phyloP scores from a whole-genome alignment of 2,113 vertebrate genomes.

The Spea multiplicata region DNA sequence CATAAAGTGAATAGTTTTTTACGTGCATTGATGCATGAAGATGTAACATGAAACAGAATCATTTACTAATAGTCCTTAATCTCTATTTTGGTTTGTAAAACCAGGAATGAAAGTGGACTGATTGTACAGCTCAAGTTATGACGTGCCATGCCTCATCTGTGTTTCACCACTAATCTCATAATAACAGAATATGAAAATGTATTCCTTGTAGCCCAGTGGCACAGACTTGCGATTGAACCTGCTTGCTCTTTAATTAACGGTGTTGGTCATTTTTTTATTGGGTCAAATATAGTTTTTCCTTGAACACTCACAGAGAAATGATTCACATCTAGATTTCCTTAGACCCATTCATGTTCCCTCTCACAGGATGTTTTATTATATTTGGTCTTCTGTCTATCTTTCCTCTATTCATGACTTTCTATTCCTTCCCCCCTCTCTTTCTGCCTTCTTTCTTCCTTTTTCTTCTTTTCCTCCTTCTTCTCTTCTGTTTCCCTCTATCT shows the following conservation, averaged over 20 bases:
- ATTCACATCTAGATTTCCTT: neutral
- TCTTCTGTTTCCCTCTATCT: too few species aligned
- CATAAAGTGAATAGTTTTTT: too few species aligned
- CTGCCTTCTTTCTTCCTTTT: too few species aligned
- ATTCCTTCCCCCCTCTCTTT: too few species aligned
- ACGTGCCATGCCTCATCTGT: neutral
- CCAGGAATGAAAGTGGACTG: neutral
- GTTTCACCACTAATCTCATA: constrained; percentile 30
- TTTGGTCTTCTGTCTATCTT: too few species aligned
- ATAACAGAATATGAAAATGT: constrained; percentile 5
- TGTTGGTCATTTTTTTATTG: neutral
- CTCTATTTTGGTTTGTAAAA: constrained; percentile 44
- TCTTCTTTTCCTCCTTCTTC: too few species aligned
- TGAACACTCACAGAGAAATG: neutral
- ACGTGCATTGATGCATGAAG: too few species aligned
- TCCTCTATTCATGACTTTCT: too few species aligned
- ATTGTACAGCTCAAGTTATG: neutral
- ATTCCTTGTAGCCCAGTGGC: constrained; percentile 8
- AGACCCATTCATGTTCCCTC: too few species aligned
- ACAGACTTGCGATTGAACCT: neutral
- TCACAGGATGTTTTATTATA: too few species aligned
- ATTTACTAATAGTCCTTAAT: constrained; percentile 39
- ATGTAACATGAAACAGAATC: too few species aligned
- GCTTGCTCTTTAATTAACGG: constrained; percentile 11
- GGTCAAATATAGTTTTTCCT: neutral